These are phyloP conservation scores for Batillaria attramentaria DNA, from an alignment of 1,140 invertebrate genomes.

Conservation along the genomic window DNA sequence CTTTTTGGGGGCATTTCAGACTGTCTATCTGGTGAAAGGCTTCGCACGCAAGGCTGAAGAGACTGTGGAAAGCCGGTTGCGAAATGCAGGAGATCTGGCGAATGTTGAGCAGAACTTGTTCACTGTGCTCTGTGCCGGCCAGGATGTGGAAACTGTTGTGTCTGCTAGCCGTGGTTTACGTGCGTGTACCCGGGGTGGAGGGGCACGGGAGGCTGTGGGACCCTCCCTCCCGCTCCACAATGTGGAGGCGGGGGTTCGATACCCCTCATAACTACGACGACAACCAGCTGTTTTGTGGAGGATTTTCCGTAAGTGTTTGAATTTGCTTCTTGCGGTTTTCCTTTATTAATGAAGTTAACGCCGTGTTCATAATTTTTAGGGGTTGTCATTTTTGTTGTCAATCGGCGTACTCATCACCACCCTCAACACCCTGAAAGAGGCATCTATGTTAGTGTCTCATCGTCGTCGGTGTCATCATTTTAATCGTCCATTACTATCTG, in stretches of 20 bases:
- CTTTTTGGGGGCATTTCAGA: no score
- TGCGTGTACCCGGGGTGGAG: constrained; percentile 40
- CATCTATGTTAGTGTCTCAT: not conserved
- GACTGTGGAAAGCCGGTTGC: no score
- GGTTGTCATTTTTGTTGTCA: not conserved
- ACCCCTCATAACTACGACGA: constrained; percentile 96
- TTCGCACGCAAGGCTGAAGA: no score
- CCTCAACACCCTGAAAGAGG: not conserved
- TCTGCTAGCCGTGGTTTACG: no score
- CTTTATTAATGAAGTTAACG: not conserved
- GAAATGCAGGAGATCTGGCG: no score
- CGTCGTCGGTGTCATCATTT: no score
- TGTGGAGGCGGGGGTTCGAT: constrained; percentile 94
- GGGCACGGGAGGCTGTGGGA: constrained; percentile 90
- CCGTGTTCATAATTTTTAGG: not conserved
- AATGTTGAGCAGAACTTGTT: no score
- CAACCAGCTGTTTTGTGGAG: constrained; percentile 87
- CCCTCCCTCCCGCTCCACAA: constrained; percentile 91
- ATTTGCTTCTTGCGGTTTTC: no score
- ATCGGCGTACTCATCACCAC: not conserved
- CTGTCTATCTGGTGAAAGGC: no score
- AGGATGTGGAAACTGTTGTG: no score
- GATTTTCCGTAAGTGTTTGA: constrained; percentile 75
- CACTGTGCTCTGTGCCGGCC: no score
- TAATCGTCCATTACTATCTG: no score